Conservation (phyloP, 2,113 vertebrate genomes). For the Felis catus region F.catus_Fca126_mat1.0 CM031419.1:32060501-32061000, state of each 20-base stretch:
- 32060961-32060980: neutral
- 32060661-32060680: neutral
- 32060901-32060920: neutral
- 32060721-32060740: neutral
- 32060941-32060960: neutral
- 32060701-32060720: neutral
- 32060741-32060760: neutral
- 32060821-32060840: neutral
- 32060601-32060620: neutral
- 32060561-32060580: slow-evolving; percentile 8
- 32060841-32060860: neutral
- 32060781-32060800: neutral
- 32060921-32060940: neutral
- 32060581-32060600: neutral
- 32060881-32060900: neutral
- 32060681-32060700: neutral
- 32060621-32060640: neutral
- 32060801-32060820: neutral
- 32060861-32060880: neutral
- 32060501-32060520: neutral
- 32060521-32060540: neutral
- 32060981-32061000: neutral
- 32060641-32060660: neutral
- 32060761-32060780: neutral
- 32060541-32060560: neutral